These are phyloP conservation scores for Scolopax bukidnonensis DNA, from an alignment of 2,797 vertebrate genomes.

Conservation along the genomic window DNA sequence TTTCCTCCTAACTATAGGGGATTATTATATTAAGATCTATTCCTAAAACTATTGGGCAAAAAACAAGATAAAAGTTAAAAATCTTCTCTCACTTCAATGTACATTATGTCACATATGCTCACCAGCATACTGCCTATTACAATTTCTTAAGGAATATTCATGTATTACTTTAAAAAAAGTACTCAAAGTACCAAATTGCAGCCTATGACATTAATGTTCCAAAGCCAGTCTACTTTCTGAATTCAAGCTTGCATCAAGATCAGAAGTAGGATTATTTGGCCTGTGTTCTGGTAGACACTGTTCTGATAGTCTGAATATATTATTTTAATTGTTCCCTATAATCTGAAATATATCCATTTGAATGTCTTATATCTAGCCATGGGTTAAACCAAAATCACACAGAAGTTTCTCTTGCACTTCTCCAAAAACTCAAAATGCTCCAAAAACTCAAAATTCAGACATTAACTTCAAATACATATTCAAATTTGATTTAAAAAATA, in stretches of 20 bases:
- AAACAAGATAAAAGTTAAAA: neutral
- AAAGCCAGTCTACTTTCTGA: neutral
- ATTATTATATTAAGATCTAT: neutral
- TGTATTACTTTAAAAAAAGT: neutral
- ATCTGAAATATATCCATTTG: neutral
- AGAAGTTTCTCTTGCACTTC: neutral
- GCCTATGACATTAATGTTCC: neutral
- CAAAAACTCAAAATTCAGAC: neutral
- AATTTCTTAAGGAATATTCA: neutral
- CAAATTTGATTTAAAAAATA: neutral
- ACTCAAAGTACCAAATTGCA: neutral
- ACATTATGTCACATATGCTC: neutral
- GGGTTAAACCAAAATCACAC: neutral
- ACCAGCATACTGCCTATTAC: neutral
- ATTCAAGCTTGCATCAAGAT: neutral
- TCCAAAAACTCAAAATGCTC: neutral
- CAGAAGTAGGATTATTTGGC: neutral
- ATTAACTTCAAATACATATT: neutral
- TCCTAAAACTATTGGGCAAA: neutral
- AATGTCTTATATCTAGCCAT: neutral
- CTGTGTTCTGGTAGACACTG: neutral
- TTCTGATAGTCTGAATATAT: neutral
- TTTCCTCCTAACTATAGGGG: neutral
- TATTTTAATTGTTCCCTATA: neutral
- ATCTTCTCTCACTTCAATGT: neutral